Evolutionary conservation across 2,113 vertebrate species (phyloP).

Genomic region (Misgurnus anguillicaudatus): DNA sequence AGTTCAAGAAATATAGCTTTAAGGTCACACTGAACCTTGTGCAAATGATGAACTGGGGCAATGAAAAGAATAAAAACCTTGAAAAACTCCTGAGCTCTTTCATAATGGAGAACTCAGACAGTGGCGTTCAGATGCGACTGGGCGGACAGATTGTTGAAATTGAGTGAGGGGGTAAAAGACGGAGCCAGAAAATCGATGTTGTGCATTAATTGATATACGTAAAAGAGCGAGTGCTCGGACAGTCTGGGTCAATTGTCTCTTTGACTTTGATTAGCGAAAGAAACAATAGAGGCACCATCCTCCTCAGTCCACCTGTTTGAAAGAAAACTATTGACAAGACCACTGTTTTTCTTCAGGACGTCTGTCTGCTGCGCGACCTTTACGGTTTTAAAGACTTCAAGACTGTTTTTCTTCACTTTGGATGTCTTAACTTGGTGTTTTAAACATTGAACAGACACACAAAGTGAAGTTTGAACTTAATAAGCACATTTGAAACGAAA

Average conservation of each 20-base stretch:
- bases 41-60: slow-evolving; percentile 34
- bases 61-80: not conserved
- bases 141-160: slow-evolving; percentile 36
- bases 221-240: slow-evolving; percentile 30
- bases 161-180: slow-evolving; percentile 19
- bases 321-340: slow-evolving; percentile 43
- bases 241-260: slow-evolving; percentile 49
- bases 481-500: no score
- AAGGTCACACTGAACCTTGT: slow-evolving; percentile 32
- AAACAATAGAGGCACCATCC: slow-evolving; percentile 18
- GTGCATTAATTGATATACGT: slow-evolving; percentile 56
- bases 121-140: not conserved
- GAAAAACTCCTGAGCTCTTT: slow-evolving; percentile 22
- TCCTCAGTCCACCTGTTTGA: slow-evolving; percentile 10
- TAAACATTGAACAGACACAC: no score
- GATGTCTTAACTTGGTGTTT: not conserved
- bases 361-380: slow-evolving; percentile 24
- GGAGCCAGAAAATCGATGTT: slow-evolving; percentile 36
- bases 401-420: not conserved
- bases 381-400: not conserved
- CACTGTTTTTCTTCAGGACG: slow-evolving; percentile 6
- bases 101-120: slow-evolving; percentile 9
- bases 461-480: no score
- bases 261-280: slow-evolving; percentile 49
- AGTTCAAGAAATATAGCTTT: slow-evolving; percentile 23